Conservation (phyloP, 2,797 vertebrate genomes). For the Ctenochaetus hawaiiensis region DNA sequence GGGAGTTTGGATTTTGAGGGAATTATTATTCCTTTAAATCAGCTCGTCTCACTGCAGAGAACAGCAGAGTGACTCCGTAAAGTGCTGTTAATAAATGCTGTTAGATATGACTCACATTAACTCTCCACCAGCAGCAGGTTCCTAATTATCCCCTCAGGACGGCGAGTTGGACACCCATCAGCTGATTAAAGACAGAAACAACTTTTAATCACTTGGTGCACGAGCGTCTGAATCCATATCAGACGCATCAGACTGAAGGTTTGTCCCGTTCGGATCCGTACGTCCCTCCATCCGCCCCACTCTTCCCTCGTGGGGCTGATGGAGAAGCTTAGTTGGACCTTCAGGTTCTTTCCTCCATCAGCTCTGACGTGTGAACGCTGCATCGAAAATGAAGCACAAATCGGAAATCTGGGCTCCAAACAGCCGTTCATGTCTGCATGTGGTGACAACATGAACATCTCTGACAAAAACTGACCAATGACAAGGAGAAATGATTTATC, state of each 20-base stretch:
- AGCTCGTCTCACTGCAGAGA: background rate
- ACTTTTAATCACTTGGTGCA: conserved; percentile 36
- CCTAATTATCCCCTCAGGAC: conserved; percentile 54
- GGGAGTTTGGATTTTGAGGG: background rate
- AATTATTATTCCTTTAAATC: conserved; percentile 5
- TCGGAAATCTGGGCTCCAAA: too few species aligned
- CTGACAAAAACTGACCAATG: too few species aligned
- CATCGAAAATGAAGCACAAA: too few species aligned
- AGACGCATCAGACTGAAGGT: conserved; percentile 9
- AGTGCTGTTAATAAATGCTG: conserved; percentile 8
- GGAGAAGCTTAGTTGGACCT: background rate
- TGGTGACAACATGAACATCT: too few species aligned
- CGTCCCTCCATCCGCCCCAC: conserved; percentile 8
- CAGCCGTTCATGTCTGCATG: too few species aligned
- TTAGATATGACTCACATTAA: conserved; percentile 4
- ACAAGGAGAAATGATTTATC: too few species aligned
- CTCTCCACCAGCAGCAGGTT: conserved; percentile 16
- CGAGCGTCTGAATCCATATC: conserved; percentile 28
- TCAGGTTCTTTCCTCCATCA: background rate
- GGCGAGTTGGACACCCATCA: conserved; percentile 31
- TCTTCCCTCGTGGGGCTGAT: background rate
- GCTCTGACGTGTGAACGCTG: too few species aligned
- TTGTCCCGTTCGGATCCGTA: background rate
- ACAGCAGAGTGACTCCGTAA: background rate
- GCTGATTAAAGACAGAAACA: conserved; percentile 39